phyloP scores from a whole-genome alignment of 2,113 vertebrate species.

The Pholis gunnellus region DNA sequence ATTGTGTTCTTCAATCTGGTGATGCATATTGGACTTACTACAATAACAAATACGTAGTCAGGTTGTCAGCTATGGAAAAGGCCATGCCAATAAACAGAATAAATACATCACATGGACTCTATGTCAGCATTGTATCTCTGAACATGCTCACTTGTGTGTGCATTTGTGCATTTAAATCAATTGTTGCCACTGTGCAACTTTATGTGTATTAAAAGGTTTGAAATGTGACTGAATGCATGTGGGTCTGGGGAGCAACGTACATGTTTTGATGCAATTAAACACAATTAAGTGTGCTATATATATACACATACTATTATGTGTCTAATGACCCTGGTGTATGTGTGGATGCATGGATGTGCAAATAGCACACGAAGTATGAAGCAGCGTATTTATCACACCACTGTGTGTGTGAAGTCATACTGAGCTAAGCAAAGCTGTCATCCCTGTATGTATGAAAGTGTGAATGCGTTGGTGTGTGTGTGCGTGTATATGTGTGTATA shows the following conservation, averaged over 20 bases:
- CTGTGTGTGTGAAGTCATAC: constrained; percentile 42
- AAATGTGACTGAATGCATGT: neutral
- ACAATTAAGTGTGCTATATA: constrained; percentile 32
- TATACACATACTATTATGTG: constrained; percentile 21
- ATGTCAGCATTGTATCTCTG: neutral
- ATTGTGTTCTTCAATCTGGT: neutral
- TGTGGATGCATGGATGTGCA: constrained; percentile 50
- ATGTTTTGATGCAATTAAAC: constrained; percentile 31
- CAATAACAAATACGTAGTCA: no score
- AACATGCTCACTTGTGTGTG: constrained; percentile 1
- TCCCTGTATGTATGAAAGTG: neutral
- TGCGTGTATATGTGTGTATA: constrained; percentile 15
- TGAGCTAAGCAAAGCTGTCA: constrained; percentile 50
- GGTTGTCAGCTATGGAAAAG: neutral
- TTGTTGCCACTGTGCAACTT: neutral
- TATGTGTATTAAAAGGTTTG: neutral
- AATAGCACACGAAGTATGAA: constrained; percentile 35
- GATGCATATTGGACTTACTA: neutral
- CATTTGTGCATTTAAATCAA: neutral
- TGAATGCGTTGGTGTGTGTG: constrained; percentile 18
- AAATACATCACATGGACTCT: neutral
- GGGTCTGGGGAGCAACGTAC: neutral
- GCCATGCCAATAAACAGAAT: neutral
- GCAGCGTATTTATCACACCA: constrained; percentile 44
- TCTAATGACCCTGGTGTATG: constrained; percentile 36